These are phyloP conservation scores for Prostheceraeus crozeri DNA, from an alignment of 2,888 invertebrate species.

Conservation along the genomic window DNA sequence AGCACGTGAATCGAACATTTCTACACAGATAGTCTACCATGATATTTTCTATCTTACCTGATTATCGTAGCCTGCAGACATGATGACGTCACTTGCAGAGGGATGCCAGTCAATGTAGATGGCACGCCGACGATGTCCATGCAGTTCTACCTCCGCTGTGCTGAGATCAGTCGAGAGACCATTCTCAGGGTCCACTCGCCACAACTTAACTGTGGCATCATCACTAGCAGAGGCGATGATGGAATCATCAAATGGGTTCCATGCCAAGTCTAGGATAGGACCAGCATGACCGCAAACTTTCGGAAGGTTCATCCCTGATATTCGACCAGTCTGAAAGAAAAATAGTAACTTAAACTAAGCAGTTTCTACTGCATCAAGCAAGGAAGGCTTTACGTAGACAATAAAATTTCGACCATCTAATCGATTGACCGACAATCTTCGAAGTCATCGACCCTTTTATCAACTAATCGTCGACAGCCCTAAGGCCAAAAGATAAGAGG, in stretches of 20 bases:
- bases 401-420: too few species aligned
- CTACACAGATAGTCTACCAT: constrained; percentile 16
- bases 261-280: constrained; percentile 87
- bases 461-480: too few species aligned
- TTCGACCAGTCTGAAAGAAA: constrained; percentile 74
- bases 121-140: constrained; percentile 85
- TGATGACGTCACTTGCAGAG: constrained; percentile 82
- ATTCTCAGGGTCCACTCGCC: not conserved
- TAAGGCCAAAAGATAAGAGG: too few species aligned
- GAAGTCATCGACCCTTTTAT: too few species aligned
- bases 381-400: not conserved
- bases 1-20: too few species aligned
- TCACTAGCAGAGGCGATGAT: constrained; percentile 94
- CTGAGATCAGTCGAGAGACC: not conserved
- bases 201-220: constrained; percentile 69
- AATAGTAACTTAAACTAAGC: constrained; percentile 3
- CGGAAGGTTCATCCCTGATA: constrained; percentile 78
- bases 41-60: constrained; percentile 54
- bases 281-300: constrained; percentile 92
- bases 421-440: too few species aligned
- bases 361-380: not conserved
- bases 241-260: constrained; percentile 97
- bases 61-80: constrained; percentile 68
- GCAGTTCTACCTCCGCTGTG: constrained; percentile 58
- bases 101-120: constrained; percentile 93